Base-by-base conservation (phyloP, 2,888 invertebrate species). In the Drosophila rellima region DNA sequence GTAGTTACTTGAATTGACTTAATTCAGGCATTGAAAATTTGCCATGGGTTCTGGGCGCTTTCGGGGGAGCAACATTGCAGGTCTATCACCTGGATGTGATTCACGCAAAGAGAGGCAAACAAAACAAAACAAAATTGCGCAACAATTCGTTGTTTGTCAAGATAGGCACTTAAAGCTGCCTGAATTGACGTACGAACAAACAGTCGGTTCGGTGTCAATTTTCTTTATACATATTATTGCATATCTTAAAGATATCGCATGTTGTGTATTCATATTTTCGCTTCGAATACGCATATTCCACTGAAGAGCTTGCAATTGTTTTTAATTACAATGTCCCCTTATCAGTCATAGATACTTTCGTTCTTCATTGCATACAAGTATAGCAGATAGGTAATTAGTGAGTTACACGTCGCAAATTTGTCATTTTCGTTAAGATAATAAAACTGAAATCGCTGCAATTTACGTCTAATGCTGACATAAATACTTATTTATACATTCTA, bases 291-390 rank as follows among this genome's bases (percentile, higher is more conserved):
- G 11, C 33, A n/a, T 23, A 54, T 39, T 65, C 26, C n/a, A 11
- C 17, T 73, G 57, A 74, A 65, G 60, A 39, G 39, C 52, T 42
- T 40, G 48, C 66, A 78, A 83, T 83, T 70, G 80, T 35, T 69
- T 78, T 83, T 87, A 78, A 83, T 83, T 79, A 82, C 69, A 62
- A 47, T 26, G 23, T 15, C 15, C n/a, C 15, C 26, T 63, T 78
- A 78, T 77, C 70, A 54, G 33, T 54, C 18, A 7, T 29, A 17
- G 3, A 23, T 15, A 48, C 47, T 31, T 31, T 31, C 31, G 11
- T 29, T 45, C 11, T 13, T 39, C 6, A 39, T 39, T 52, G 37
- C 6, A 37, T 39, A 39, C 15, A 23, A 37, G 6, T 11, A 55
- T 55, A 35, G 29, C 11, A 40, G 40, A n/a, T 18, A 31, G 18